These are phyloP conservation scores for Amphipoea oculea DNA, from an alignment of 2,888 invertebrate species.

Conservation along the genomic window DNA sequence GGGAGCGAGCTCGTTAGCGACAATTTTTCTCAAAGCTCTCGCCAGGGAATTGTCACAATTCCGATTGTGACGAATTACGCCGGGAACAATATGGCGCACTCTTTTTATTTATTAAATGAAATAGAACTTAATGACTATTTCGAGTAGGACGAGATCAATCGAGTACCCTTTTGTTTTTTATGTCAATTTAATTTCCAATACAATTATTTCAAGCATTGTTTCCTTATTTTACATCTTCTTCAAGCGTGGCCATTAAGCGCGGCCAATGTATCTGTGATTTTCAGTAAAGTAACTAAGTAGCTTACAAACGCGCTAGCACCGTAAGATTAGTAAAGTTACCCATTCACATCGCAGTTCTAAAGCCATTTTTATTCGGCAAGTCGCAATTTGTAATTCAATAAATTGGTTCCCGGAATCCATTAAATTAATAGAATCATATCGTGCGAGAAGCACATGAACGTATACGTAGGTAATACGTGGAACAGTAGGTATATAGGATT, in stretches of 20 bases:
- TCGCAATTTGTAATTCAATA: conserved; percentile 41
- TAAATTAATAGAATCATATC: conserved; percentile 57
- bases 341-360: conserved; percentile 18
- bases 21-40: conserved; percentile 90
- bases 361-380: conserved; percentile 28
- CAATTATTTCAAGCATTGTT: conserved; percentile 27
- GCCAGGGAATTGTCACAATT: conserved; percentile 88
- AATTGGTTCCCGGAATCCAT: conserved; percentile 53
- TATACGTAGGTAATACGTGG: not conserved
- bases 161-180: conserved; percentile 27
- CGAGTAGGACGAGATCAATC: conserved; percentile 54
- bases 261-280: not conserved
- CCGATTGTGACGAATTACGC: conserved; percentile 89
- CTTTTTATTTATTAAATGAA: conserved; percentile 80
- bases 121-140: conserved; percentile 71
- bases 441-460: conserved; percentile 1
- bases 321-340: conserved; percentile 16
- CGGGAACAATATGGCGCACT: conserved; percentile 78
- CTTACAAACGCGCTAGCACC: not conserved
- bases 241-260: not conserved
- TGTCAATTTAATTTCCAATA: conserved; percentile 13
- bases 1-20: conserved; percentile 87
- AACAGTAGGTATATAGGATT: not conserved
- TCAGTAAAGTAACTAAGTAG: not conserved
- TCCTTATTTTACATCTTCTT: not conserved